These are phyloP conservation scores for Patella vulgata DNA, from an alignment of 1,140 invertebrate genomes.

Conservation along the genomic window DNA sequence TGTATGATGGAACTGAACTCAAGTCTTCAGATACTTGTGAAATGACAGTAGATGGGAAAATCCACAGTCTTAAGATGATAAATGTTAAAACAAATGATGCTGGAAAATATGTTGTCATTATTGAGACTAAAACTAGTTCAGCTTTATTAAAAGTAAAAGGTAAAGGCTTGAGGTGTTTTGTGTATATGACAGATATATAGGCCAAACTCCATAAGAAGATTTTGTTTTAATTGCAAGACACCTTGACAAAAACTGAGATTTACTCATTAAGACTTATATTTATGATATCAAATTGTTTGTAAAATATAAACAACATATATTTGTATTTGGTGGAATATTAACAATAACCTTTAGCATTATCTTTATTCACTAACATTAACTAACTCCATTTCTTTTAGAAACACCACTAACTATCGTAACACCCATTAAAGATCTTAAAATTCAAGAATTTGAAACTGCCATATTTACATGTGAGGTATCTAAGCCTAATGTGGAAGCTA, in stretches of 20 bases:
- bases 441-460: constrained; percentile 38
- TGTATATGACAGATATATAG: too few relatives aligned
- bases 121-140: constrained; percentile 31
- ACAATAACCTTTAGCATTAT: too few relatives aligned
- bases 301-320: too few relatives aligned
- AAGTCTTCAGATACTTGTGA: constrained; percentile 33
- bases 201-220: too few relatives aligned
- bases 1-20: constrained; percentile 76
- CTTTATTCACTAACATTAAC: too few relatives aligned
- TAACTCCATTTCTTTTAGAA: constrained; percentile 30
- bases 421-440: constrained; percentile 48
- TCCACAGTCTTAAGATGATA: constrained; percentile 70
- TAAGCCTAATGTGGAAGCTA: constrained; percentile 80
- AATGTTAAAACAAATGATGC: constrained; percentile 82
- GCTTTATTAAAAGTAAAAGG: constrained; percentile 35
- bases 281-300: too few relatives aligned
- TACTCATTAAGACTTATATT: too few relatives aligned
- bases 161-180: constrained; percentile 8
- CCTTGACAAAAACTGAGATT: too few relatives aligned
- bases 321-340: too few relatives aligned
- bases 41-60: constrained; percentile 45
- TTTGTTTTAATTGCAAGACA: too few relatives aligned
- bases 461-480: constrained; percentile 68
- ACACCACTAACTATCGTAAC: constrained; percentile 49
- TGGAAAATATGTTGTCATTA: constrained; percentile 76